Base-by-base conservation (phyloP, 2,113 vertebrate genomes). In the Brachionichthys hirsutus region DNA sequence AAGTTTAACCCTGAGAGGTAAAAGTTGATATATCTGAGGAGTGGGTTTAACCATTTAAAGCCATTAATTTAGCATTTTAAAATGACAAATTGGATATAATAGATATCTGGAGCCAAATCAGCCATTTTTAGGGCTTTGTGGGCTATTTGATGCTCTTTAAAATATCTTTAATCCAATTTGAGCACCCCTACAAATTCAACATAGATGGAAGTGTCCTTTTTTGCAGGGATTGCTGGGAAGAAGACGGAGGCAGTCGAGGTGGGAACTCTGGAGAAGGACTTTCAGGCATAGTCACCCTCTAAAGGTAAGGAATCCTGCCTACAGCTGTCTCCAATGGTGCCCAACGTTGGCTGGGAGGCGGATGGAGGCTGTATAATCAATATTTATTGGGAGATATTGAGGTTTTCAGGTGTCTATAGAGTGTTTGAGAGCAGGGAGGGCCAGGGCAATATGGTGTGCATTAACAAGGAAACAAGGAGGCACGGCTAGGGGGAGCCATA, bases 221-320 rank as follows among this genome's bases (percentile, higher is more conserved):
- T 90, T 91, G 92, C 90, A 91, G 88, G 89, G 92, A 88, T 91
- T 92, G 84, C 89, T 92, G 91, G 91, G 90, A 92, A 92, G 90
- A 91, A 92, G 91, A 90, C 87, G 85, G 78, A 89, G 86, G 80
- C 62, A 84, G 75, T 70, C 86, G 82, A 85, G 79, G 54, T 84
- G 81, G 75, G 70, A 85, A 83, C 77, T 84, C 70, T 86, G 78
- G 66, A 78, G 55, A 81, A 62, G n/a, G 46, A 85, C 65, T 44
- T 49, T 11, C 20, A 71, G 62, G 22, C 35, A 50, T 6, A 80
- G 41, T 43, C 47, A 68, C n/a, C 44, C 4, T 67, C 3, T 68
- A 85, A 78, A 92, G 90, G 92, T 92, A 90, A 90, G 90, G 53
- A 78, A 80, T 78, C 67, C 76, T 71, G 5, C 47, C 40, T 62